phyloP scores from a whole-genome alignment of 2,888 invertebrate species.

The Ophonus ardosiacus region DNA sequence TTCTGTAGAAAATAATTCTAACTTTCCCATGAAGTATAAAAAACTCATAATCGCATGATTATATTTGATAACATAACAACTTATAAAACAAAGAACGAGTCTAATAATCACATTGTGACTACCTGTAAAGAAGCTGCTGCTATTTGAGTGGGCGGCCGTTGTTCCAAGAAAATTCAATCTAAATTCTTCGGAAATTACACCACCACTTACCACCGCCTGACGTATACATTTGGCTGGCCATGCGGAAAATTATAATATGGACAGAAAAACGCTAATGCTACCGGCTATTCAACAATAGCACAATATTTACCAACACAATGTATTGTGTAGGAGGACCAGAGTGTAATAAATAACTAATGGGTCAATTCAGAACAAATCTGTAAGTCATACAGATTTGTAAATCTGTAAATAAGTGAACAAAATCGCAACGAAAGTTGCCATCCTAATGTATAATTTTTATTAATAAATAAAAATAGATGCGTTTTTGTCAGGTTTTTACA shows the following conservation, averaged over 20 bases:
- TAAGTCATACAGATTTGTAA: too few relatives aligned
- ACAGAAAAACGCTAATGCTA: conserved; percentile 30
- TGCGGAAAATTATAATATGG: conserved; percentile 39
- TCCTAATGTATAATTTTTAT: too few relatives aligned
- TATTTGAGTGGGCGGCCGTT: conserved; percentile 33
- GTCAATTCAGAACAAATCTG: too few relatives aligned
- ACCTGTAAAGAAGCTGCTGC: conserved; percentile 37
- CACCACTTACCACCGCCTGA: not conserved
- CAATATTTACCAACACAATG: not conserved
- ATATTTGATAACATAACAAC: conserved; percentile 15
- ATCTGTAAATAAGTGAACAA: too few relatives aligned
- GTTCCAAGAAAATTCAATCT: conserved; percentile 42
- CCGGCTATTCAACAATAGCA: not conserved
- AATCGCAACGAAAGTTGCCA: too few relatives aligned
- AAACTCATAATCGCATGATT: not conserved
- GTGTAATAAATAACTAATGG: too few relatives aligned
- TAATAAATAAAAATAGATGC: too few relatives aligned
- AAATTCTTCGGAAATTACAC: conserved; percentile 44
- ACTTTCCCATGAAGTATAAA: not conserved
- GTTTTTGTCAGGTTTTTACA: too few relatives aligned
- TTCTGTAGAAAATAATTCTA: too few relatives aligned
- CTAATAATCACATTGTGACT: not conserved
- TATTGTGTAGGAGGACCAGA: not conserved
- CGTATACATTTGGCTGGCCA: conserved; percentile 25
- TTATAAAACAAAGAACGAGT: conserved; percentile 35